A percentile compares a stretch with the other conserved stretches of the same genome.
Conservation (phyloP, 2,797 vertebrate species). For the Falco naumanni region DNA sequence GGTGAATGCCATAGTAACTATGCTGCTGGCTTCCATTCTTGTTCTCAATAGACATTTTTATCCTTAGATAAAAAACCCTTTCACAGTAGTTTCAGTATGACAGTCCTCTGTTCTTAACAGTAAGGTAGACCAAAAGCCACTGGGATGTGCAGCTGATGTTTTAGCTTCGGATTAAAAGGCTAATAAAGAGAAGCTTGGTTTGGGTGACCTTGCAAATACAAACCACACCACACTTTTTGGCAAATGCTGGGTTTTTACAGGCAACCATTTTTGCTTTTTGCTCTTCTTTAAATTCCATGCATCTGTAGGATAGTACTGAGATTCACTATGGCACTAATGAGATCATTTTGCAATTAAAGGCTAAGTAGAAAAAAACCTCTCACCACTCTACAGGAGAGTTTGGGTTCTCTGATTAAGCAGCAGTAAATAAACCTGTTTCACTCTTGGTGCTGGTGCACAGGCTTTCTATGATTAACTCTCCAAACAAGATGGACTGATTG, state of each 20-base stretch:
- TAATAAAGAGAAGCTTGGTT: neutral
- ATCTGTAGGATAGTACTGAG: neutral
- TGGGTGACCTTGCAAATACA: neutral
- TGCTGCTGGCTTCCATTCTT: neutral
- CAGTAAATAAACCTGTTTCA: constrained; percentile 57
- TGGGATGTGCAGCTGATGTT: neutral
- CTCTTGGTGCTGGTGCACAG: constrained; percentile 14
- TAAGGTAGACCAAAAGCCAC: neutral
- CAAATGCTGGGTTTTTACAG: neutral
- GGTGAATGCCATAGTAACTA: neutral
- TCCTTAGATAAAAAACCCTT: neutral
- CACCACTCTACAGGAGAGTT: constrained; percentile 33
- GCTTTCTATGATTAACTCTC: constrained; percentile 62
- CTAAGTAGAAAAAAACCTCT: constrained; percentile 62
- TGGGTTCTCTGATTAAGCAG: constrained; percentile 2
- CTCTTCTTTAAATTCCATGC: constrained; percentile 17
- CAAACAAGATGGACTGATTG: constrained; percentile 61
- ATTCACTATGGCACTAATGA: constrained; percentile 61
- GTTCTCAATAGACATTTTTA: neutral
- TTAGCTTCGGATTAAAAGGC: neutral
- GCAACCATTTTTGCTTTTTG: neutral
- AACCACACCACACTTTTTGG: neutral
- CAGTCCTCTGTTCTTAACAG: neutral
- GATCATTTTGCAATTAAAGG: constrained; percentile 65
- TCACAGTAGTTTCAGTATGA: neutral